Conservation (phyloP, 2,888 invertebrate species). For the Agrilus cyanescens region DNA sequence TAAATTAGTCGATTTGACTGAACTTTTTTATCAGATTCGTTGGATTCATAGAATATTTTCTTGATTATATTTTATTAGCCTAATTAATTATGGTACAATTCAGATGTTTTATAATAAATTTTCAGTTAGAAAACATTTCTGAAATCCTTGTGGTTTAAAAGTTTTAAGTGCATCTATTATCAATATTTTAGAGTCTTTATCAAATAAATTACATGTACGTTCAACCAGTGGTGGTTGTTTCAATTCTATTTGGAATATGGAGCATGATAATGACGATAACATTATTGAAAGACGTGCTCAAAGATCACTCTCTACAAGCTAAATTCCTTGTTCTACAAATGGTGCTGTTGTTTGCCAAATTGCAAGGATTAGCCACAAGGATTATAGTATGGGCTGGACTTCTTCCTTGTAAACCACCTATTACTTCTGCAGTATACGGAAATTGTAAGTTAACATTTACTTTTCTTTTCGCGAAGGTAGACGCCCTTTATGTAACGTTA, state of each 20-base stretch:
- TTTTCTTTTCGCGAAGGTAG: not conserved
- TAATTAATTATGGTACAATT: too few relatives aligned
- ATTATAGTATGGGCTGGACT: constrained; percentile 41
- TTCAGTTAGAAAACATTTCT: too few relatives aligned
- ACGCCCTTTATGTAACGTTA: not conserved
- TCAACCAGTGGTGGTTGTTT: constrained; percentile 51
- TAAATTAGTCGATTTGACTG: too few relatives aligned
- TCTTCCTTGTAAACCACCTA: constrained; percentile 50
- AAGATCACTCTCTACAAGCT: constrained; percentile 34
- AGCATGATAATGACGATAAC: constrained; percentile 53
- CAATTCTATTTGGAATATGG: constrained; percentile 58
- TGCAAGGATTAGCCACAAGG: constrained; percentile 51
- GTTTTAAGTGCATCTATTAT: constrained; percentile 6
- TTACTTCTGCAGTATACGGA: constrained; percentile 54
- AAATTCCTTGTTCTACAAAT: constrained; percentile 51
- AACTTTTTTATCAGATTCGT: too few relatives aligned
- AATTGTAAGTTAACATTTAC: constrained; percentile 44
- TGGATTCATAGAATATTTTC: too few relatives aligned
- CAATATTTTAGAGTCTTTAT: constrained; percentile 42
- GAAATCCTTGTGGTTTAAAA: too few relatives aligned
- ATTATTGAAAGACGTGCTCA: constrained; percentile 37
- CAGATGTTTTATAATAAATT: too few relatives aligned
- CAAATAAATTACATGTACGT: constrained; percentile 47
- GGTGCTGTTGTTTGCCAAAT: constrained; percentile 53
- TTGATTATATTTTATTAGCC: too few relatives aligned